Conservation (phyloP, 1,140 invertebrate genomes). For the Ceratosolen solmsi region DNA sequence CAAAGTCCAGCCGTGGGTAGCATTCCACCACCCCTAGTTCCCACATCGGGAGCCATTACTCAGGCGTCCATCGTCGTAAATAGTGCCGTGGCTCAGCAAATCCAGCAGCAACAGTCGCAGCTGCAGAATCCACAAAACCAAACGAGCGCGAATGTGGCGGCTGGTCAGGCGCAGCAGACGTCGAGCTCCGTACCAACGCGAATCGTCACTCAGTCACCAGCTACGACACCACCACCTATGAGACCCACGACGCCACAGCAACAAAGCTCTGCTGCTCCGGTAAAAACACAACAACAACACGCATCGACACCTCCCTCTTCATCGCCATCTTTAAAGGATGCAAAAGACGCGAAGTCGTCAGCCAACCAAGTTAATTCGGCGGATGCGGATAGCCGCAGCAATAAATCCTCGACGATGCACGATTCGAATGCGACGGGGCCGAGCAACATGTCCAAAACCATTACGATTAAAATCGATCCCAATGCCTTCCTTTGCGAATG, state of each 20-base stretch:
- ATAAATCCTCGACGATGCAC: slow-evolving; percentile 66
- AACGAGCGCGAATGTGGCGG: neutral
- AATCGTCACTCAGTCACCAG: slow-evolving; percentile 67
- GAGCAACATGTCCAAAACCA: slow-evolving; percentile 59
- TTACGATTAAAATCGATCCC: slow-evolving; percentile 70
- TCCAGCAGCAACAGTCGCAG: slow-evolving; percentile 51
- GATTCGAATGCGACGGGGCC: slow-evolving; percentile 54
- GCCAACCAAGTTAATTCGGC: slow-evolving; percentile 64
- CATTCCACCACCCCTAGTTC: slow-evolving; percentile 69
- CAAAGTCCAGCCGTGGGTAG: slow-evolving; percentile 72
- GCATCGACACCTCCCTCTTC: slow-evolving; percentile 51
- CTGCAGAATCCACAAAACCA: neutral
- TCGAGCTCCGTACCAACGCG: slow-evolving; percentile 67
- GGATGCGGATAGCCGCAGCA: slow-evolving; percentile 52
- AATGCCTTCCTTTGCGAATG: slow-evolving; percentile 90
- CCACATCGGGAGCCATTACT: slow-evolving; percentile 70
- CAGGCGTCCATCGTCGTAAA: slow-evolving; percentile 70
- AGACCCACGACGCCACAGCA: slow-evolving; percentile 69
- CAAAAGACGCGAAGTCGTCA: slow-evolving; percentile 62
- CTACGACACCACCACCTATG: slow-evolving; percentile 69
- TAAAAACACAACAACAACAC: slow-evolving; percentile 52
- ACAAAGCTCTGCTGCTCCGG: neutral
- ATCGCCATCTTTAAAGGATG: slow-evolving; percentile 48
- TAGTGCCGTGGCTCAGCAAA: slow-evolving; percentile 62
- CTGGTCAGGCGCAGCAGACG: slow-evolving; percentile 59